These are phyloP conservation scores for Enteromius fasciolatus DNA, from an alignment of 2,797 vertebrate species.

Conservation along the genomic window DNA sequence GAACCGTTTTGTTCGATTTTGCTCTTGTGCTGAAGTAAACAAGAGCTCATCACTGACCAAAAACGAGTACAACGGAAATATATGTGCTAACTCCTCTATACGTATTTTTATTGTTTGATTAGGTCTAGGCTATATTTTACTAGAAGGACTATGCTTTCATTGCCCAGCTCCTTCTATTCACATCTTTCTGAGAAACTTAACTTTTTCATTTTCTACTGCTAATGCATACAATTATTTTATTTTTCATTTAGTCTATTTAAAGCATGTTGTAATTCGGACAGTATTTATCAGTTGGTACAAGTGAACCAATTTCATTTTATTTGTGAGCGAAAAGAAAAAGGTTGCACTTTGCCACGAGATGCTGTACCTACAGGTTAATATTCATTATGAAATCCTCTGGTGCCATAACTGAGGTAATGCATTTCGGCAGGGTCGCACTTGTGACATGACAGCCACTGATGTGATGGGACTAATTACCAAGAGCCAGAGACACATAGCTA, in stretches of 20 bases:
- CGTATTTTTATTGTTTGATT: not conserved
- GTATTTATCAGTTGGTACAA: not conserved
- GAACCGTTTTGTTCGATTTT: not conserved
- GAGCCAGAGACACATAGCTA: conserved; percentile 43
- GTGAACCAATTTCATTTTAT: not conserved
- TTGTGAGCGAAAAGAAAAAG: not conserved
- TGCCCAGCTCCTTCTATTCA: not conserved
- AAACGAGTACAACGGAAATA: not conserved
- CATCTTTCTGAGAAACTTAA: not conserved
- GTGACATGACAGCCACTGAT: conserved; percentile 53
- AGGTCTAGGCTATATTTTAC: not conserved
- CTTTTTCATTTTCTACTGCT: not conserved
- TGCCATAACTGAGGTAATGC: conserved; percentile 20
- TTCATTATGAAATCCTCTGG: conserved; percentile 25
- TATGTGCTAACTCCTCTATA: not conserved
- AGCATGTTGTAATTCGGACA: not conserved
- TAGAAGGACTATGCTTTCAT: not conserved
- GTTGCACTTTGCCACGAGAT: not conserved
- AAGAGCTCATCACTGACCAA: not conserved
- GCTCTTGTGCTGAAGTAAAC: not conserved
- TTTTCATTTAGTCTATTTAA: not conserved
- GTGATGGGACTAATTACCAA: conserved; percentile 61
- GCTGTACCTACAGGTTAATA: conserved; percentile 1
- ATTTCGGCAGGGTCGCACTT: conserved; percentile 44
- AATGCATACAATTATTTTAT: not conserved